Evolutionary conservation across 2,888 invertebrate genomes (phyloP), one percentile per base, ranked within the genome.

Genomic region (Marasmarcha lunaedactyla): DNA sequence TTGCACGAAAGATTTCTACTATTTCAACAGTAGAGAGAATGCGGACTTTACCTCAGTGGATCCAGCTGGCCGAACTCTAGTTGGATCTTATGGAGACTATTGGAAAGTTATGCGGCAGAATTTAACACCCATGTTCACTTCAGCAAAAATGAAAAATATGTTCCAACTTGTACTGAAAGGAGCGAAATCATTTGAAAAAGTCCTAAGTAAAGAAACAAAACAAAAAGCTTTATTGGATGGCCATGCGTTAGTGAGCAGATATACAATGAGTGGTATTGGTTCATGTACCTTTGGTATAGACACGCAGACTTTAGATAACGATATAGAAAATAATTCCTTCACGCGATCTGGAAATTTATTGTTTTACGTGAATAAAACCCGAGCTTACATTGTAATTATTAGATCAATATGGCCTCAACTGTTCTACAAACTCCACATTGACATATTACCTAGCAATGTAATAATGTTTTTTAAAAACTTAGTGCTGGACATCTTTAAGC

Each of bases 61-160:
- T 48, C 13, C 47, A 0, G 4, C 57, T 0, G 59, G 63, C 0
- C 48, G 49, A 12, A 66, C 56, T 26, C 33, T 74, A 1, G 70
- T 71, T 42, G 62, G 58, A 40, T 46, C 47, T 0, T 45, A 54
- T n/a, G 72, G 72, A 0, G 64, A 72, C 41, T 43, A 45, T 14
- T 74, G 74, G 72, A 70, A 63, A 39, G 49, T 71, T 0, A 13
- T 63, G 0, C 49, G 74, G 0, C 71, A 72, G 36, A 71, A 68
- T 37, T 41, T 70, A 5, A 61, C 65, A 0, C 63, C 67, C 0
- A 41, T 74, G 0, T 76, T 72, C 45, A 54, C 74, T 1, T 57
- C 64, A 0, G 48, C 60, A 0, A 73, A 72, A 49, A 66, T 72
- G 57, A 71, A 57, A 42, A 66, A 61, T 3, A 72, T 73, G 71